These are phyloP conservation scores for Ctenomys sociabilis DNA, from an alignment of 2,113 vertebrate species.

Conservation along the genomic window DNA sequence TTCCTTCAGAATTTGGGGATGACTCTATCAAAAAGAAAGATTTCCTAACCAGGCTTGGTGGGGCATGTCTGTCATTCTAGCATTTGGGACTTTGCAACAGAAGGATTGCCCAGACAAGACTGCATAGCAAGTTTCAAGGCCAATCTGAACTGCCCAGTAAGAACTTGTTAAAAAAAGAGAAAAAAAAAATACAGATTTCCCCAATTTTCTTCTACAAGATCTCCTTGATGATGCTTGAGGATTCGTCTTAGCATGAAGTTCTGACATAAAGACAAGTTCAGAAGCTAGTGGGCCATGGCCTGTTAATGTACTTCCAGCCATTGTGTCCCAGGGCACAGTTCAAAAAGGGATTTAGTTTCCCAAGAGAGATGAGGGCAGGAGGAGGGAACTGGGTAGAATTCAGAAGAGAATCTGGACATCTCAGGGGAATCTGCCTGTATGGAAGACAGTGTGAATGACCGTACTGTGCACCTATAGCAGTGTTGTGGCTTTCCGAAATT, in stretches of 20 bases:
- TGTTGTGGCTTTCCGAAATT: neutral
- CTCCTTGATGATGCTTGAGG: neutral
- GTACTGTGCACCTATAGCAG: too few relatives aligned
- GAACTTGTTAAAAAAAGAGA: neutral
- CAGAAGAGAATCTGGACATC: neutral
- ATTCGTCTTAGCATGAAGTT: neutral
- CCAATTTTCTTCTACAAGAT: neutral
- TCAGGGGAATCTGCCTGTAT: neutral
- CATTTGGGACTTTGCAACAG: neutral
- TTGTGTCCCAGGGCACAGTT: neutral
- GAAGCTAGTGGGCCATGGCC: neutral
- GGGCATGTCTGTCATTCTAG: neutral
- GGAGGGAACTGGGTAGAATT: neutral
- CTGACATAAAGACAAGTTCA: neutral
- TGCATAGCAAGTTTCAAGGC: neutral
- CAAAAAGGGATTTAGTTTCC: neutral
- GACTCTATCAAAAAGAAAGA: neutral
- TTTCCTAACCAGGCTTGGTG: neutral
- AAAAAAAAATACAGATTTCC: neutral
- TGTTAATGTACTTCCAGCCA: neutral
- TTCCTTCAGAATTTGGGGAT: neutral
- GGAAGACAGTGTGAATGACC: neutral
- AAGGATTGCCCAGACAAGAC: neutral
- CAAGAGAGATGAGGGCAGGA: neutral
- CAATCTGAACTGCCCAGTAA: neutral